phyloP scores from a whole-genome alignment of 2,113 vertebrate genomes.

The Oryzias melastigma region DNA sequence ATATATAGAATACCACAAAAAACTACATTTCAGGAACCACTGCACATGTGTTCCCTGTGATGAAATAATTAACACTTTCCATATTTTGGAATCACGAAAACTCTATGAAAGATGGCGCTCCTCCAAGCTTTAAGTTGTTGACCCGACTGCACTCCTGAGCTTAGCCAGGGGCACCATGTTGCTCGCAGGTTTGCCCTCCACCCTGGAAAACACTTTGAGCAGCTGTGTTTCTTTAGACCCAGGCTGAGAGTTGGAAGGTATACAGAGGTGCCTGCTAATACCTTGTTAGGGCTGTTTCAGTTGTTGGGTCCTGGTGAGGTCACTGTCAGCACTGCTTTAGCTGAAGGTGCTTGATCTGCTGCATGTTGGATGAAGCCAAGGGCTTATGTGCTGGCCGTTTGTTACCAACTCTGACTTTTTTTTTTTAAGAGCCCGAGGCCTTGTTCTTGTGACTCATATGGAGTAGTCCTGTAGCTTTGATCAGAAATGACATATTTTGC shows the following conservation, averaged over 20 bases:
- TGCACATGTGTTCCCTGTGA: not conserved
- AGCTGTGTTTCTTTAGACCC: constrained; percentile 76
- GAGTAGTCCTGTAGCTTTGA: constrained; percentile 23
- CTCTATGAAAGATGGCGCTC: constrained; percentile 18
- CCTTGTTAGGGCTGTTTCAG: constrained; percentile 79
- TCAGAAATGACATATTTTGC: constrained; percentile 9
- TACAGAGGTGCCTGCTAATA: constrained; percentile 76
- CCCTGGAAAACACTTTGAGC: constrained; percentile 60
- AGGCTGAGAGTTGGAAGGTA: constrained; percentile 53
- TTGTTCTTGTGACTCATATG: constrained; percentile 29
- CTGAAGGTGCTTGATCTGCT: constrained; percentile 71
- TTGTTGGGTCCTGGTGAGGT: constrained; percentile 77
- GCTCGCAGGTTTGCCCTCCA: constrained; percentile 56
- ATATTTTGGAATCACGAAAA: constrained; percentile 1
- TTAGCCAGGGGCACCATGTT: constrained; percentile 54
- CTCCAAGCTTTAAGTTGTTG: constrained; percentile 50
- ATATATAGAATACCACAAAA: too few species aligned
- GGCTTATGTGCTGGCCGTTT: constrained; percentile 58
- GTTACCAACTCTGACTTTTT: constrained; percentile 46
- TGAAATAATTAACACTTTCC: not conserved
- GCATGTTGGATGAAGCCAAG: constrained; percentile 60
- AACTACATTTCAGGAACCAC: too few species aligned
- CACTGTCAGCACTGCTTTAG: constrained; percentile 81
- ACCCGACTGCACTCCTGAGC: constrained; percentile 62
- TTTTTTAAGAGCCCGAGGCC: constrained; percentile 33